Evolutionary conservation across 2,888 invertebrate genomes (phyloP).

Genomic region (Lasioglossum marginatum): DNA sequence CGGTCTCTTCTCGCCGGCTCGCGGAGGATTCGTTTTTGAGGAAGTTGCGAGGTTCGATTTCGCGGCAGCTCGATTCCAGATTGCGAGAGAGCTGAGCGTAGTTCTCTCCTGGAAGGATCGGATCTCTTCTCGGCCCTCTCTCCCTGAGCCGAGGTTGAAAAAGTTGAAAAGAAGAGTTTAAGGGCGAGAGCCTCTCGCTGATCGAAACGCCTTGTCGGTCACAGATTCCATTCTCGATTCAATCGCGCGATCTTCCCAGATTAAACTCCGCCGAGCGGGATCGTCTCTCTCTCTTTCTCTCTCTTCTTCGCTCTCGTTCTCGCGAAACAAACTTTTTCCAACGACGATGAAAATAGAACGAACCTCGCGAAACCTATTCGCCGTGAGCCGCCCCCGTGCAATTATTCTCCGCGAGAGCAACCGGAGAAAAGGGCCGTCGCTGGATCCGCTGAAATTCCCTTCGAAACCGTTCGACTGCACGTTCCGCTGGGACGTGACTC

Average conservation of each 20-base stretch:
- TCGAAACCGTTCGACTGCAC: constrained; percentile 2
- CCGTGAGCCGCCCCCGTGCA: neutral
- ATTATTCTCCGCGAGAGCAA: constrained; percentile 15
- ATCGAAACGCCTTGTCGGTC: constrained; percentile 26
- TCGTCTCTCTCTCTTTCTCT: neutral
- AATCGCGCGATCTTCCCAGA: constrained; percentile 19
- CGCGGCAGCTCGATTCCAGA: neutral
- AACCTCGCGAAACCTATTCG: neutral
- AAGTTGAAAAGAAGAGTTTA: constrained; percentile 3
- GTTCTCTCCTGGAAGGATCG: neutral
- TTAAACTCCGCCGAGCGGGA: constrained; percentile 7
- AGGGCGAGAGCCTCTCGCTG: neutral
- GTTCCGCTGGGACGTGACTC: constrained; percentile 47
- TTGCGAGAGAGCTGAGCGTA: neutral
- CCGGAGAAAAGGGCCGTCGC: neutral
- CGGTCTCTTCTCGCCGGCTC: neutral
- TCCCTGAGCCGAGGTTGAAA: neutral
- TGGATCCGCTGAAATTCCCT: neutral
- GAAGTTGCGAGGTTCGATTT: neutral
- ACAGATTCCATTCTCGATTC: constrained; percentile 26
- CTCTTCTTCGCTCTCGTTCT: neutral
- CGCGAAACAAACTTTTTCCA: constrained; percentile 18
- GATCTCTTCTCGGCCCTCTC: neutral
- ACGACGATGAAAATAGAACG: neutral
- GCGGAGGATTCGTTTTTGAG: neutral